phyloP scores from a whole-genome alignment of 2,888 invertebrate species.

The Diplazon laetatorius region DNA sequence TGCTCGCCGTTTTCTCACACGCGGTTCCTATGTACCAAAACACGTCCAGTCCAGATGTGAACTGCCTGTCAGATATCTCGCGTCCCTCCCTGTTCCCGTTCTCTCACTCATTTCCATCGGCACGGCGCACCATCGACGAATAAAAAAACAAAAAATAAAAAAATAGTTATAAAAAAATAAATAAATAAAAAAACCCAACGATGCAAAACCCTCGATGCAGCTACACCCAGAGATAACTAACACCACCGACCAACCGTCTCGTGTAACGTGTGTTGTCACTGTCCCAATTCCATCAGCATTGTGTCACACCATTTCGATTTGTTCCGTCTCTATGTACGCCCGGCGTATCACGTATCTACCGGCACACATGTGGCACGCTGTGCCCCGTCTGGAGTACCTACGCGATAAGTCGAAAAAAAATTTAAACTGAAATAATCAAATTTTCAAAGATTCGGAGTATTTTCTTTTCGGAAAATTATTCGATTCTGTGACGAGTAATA shows the following conservation, averaged over 20 bases:
- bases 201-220: constrained; percentile 48
- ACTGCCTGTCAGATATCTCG: constrained; percentile 7
- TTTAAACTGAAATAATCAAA: neutral
- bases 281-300: constrained; percentile 74
- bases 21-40: constrained; percentile 10
- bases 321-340: constrained; percentile 25
- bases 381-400: constrained; percentile 7
- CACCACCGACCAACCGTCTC: neutral
- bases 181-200: constrained; percentile 46
- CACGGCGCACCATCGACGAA: constrained; percentile 1
- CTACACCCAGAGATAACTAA: neutral
- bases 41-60: neutral
- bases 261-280: constrained; percentile 62
- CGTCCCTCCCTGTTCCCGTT: neutral
- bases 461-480: too few species aligned
- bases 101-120: neutral
- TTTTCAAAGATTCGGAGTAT: too few species aligned
- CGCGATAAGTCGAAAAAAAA: neutral
- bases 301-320: constrained; percentile 73
- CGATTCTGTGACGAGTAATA: too few species aligned
- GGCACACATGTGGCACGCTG: constrained; percentile 14
- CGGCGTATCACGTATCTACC: neutral
- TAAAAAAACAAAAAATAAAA: constrained; percentile 37
- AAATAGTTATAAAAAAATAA: constrained; percentile 1
- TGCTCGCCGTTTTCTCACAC: neutral